Evolutionary conservation across 2,888 invertebrate genomes (phyloP).

Genomic region (Glomeris marginata): DNA sequence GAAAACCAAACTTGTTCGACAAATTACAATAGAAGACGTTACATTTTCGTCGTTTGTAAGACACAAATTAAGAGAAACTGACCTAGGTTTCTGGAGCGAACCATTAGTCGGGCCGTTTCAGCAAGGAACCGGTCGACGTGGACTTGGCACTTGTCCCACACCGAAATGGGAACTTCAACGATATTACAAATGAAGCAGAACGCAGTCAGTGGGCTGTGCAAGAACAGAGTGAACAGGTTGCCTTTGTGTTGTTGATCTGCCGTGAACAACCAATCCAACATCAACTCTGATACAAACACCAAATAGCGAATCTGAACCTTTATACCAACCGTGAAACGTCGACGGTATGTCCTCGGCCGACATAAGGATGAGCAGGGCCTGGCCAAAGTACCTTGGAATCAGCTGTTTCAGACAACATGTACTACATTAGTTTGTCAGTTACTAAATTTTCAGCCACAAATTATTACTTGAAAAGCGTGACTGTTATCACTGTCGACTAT

Average conservation of each 20-base stretch:
- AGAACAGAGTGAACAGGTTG: conserved; percentile 84
- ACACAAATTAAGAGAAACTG: conserved; percentile 27
- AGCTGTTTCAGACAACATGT: conserved; percentile 38
- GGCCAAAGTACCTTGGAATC: conserved; percentile 80
- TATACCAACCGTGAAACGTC: conserved; percentile 54
- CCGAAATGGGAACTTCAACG: conserved; percentile 61
- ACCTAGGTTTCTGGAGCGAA: conserved; percentile 61
- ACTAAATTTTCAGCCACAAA: not conserved
- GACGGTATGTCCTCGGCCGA: conserved; percentile 81
- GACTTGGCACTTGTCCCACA: conserved; percentile 81
- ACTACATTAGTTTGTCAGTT: conserved; percentile 7
- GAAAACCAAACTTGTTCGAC: no score
- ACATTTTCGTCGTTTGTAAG: not conserved
- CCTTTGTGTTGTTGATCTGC: conserved; percentile 49
- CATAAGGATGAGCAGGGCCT: conserved; percentile 82
- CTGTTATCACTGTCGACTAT: conserved; percentile 94
- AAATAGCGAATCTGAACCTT: not conserved
- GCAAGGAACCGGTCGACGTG: conserved; percentile 77
- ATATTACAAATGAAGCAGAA: conserved; percentile 84
- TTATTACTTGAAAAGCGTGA: conserved; percentile 49
- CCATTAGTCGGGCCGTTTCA: conserved; percentile 70
- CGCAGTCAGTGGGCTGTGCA: conserved; percentile 83
- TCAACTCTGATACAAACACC: not conserved
- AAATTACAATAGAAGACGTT: no score
- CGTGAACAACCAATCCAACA: conserved; percentile 12